phyloP scores from a whole-genome alignment of 2,797 vertebrate genomes.

The Neopelma chrysocephalum region DNA sequence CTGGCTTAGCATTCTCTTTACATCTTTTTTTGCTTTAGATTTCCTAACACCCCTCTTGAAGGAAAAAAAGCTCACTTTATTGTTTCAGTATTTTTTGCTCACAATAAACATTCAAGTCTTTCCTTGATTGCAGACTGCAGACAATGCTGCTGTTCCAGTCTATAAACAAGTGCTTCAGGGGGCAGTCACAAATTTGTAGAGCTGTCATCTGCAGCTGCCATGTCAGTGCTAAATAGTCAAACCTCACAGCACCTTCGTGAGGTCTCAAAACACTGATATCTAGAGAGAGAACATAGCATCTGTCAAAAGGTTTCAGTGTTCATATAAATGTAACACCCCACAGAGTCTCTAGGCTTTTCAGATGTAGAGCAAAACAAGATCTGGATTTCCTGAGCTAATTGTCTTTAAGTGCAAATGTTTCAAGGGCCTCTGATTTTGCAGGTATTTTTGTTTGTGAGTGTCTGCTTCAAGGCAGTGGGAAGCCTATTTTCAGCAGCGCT shows the following conservation, averaged over 20 bases:
- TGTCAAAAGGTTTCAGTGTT: neutral
- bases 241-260: neutral
- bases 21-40: neutral
- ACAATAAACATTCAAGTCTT: neutral
- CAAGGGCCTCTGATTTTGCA: neutral
- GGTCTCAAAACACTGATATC: neutral
- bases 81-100: neutral
- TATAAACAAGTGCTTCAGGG: slow-evolving; percentile 10
- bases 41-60: neutral
- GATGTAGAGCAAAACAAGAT: neutral
- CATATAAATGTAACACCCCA: neutral
- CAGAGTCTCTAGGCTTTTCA: neutral
- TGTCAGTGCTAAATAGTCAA: slow-evolving; percentile 4
- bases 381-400: neutral
- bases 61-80: neutral
- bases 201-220: slow-evolving; percentile 14
- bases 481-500: slow-evolving; percentile 3
- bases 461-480: neutral
- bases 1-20: neutral
- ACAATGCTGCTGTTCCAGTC: neutral
- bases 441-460: neutral
- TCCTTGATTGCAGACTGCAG: neutral
- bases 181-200: neutral
- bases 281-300: neutral
- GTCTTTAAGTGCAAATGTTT: neutral